Conservation (phyloP, 1,140 invertebrate species). For the Venustaconcha ellipsiformis region DNA sequence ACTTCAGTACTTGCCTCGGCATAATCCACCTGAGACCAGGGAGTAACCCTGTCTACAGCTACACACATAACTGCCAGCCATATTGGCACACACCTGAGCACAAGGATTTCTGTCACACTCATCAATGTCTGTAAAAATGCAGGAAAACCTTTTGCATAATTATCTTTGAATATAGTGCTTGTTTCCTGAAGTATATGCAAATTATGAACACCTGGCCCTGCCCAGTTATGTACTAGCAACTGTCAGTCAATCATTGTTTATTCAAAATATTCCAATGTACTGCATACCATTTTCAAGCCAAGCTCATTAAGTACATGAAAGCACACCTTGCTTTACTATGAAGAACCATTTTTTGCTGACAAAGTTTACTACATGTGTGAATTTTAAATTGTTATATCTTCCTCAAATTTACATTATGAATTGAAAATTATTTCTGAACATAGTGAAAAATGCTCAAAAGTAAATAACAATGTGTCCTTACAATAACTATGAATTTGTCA, state of each 20-base stretch:
- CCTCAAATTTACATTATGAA: too few relatives aligned
- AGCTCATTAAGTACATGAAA: too few relatives aligned
- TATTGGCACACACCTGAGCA: constrained; percentile 74
- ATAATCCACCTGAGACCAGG: constrained; percentile 30
- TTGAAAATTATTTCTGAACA: too few relatives aligned
- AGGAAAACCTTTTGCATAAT: background rate
- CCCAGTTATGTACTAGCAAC: background rate
- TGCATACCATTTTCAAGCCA: too few relatives aligned
- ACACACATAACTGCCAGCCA: constrained; percentile 73
- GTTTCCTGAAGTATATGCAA: background rate
- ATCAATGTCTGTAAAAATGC: constrained; percentile 72
- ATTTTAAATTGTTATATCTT: too few relatives aligned
- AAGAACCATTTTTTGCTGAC: too few relatives aligned
- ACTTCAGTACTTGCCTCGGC: constrained; percentile 34
- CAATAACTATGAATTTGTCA: too few relatives aligned
- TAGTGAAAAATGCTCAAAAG: too few relatives aligned
- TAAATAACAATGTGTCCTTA: too few relatives aligned
- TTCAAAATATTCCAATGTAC: too few relatives aligned
- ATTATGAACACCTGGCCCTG: background rate
- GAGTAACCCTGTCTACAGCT: constrained; percentile 74
- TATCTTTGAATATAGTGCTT: background rate
- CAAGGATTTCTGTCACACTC: constrained; percentile 73
- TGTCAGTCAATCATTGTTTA: background rate
- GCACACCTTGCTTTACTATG: too few relatives aligned
- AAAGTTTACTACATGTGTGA: too few relatives aligned